Evolutionary conservation across 1,140 invertebrate species (phyloP).

Genomic region (Piezodorus guildinii): DNA sequence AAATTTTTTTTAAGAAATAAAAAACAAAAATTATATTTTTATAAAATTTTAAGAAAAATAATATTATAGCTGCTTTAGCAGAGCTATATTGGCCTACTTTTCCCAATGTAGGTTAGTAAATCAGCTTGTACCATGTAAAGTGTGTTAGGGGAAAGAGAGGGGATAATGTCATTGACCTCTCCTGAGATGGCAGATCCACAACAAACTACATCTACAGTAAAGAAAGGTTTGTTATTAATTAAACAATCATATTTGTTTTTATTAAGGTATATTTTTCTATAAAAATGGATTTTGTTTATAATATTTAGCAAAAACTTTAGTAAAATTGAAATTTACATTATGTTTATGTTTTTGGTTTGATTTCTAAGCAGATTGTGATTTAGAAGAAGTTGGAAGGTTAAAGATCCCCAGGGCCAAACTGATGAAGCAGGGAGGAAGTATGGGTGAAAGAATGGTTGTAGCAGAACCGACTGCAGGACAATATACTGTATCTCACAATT

Average conservation of each 20-base stretch:
- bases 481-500: neutral
- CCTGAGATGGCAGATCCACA: slow-evolving; percentile 20
- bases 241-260: neutral
- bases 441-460: slow-evolving; percentile 1
- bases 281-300: neutral
- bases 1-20: neutral
- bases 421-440: slow-evolving; percentile 5
- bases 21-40: neutral
- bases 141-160: slow-evolving; percentile 6
- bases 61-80: neutral
- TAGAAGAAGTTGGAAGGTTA: slow-evolving; percentile 19
- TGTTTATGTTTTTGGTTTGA: neutral
- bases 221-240: slow-evolving; percentile 17
- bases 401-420: slow-evolving; percentile 21
- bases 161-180: slow-evolving; percentile 21
- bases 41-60: neutral
- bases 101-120: slow-evolving; percentile 8
- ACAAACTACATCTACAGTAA: slow-evolving; percentile 16
- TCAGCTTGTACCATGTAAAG: neutral
- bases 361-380: slow-evolving; percentile 15
- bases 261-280: neutral
- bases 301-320: neutral
- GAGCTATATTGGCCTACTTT: neutral
- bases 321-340: neutral
- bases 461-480: neutral